phyloP scores from a whole-genome alignment of 2,797 vertebrate species.

The Myotis findleyi region DNA sequence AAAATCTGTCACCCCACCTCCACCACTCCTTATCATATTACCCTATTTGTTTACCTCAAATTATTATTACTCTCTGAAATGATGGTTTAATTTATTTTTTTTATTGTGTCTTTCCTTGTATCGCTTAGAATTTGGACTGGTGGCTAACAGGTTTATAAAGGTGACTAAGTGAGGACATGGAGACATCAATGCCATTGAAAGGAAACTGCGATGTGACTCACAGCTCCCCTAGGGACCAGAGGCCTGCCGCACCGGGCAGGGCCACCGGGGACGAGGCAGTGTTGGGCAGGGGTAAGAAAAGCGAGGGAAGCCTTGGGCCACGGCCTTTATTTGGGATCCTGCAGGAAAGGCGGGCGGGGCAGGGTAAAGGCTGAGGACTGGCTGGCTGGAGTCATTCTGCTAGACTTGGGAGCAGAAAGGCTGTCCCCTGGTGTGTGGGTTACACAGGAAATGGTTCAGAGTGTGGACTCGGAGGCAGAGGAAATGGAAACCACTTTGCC shows the following conservation, averaged over 20 bases:
- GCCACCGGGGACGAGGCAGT: fast-evolving
- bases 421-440: background rate
- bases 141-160: background rate
- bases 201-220: background rate
- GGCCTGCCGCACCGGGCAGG: fast-evolving
- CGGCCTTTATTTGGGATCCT: background rate
- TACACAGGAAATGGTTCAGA: background rate
- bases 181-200: background rate
- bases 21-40: no score
- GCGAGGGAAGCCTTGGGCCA: background rate
- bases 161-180: background rate
- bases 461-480: background rate
- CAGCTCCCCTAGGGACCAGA: background rate
- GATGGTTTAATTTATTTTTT: background rate
- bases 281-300: background rate
- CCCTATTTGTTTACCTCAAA: background rate
- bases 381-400: background rate
- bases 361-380: background rate
- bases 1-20: background rate
- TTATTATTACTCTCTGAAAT: background rate
- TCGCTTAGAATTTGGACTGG: background rate
- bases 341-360: background rate
- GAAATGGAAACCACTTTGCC: background rate
- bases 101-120: background rate
- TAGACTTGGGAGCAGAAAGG: no score